Evolutionary conservation across 2,797 vertebrate genomes (phyloP), one percentile per base, ranked within the genome.

Genomic region (Gastrophryne carolinensis): DNA sequence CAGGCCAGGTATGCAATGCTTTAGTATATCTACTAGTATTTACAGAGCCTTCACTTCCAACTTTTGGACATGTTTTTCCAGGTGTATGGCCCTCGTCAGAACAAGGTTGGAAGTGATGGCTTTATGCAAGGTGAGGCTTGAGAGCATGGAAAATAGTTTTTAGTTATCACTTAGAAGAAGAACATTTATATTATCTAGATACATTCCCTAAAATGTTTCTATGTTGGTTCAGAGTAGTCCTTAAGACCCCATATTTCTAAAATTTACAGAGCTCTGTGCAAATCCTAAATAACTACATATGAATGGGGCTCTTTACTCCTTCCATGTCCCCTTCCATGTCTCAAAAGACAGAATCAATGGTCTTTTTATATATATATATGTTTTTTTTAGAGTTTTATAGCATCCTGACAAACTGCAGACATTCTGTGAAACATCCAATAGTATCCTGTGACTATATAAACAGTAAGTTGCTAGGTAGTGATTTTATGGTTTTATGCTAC

Each of bases 361-460:
- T 52, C 70, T 62, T 62, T 62, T n/a, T n/a, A n/a, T n/a, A n/a
- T 57, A 72, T 72, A 47, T 6, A 39, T 13, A 5, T 72, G 70
- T 72, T 72, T 27, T 72, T 60, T 53, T 62, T 34, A 52, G 44
- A 35, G 9, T 52, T 72, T 72, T 72, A 72, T 62, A 52, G 47
- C 70, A 63, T 63, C 70, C 57, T 39, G 58, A 39, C 29, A 52
- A 53, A 58, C 44, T 58, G 35, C 19, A 52, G n/a, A n/a, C n/a
- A n/a, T n/a, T n/a, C n/a, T n/a, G n/a, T n/a, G n/a, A n/a, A n/a
- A n/a, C n/a, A n/a, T n/a, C n/a, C n/a, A n/a, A n/a, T n/a, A n/a
- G n/a, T n/a, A n/a, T n/a, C n/a, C n/a, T n/a, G n/a, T n/a, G n/a
- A n/a, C n/a, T n/a, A n/a, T n/a, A n/a, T n/a, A n/a, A n/a, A n/a